Evolutionary conservation across 2,113 vertebrate species (phyloP), one percentile per base, ranked within the genome.

Genomic region (Riparia riparia): DNA sequence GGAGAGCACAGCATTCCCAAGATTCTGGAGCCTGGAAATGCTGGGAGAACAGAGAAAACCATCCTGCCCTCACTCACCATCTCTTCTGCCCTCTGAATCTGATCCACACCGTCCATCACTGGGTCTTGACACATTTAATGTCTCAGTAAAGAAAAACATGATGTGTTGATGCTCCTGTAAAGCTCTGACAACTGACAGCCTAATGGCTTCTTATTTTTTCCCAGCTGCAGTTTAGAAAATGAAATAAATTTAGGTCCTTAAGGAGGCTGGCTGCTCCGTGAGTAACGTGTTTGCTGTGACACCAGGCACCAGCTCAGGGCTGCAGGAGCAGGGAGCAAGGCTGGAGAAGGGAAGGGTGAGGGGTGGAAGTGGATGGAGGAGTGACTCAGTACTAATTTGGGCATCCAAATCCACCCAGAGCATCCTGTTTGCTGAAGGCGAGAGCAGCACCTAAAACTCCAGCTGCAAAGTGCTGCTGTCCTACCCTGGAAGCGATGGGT

Each of bases 151-250:
- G 94, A 97, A 97, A 95, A 90, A 69, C 84, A 89, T 53, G 84
- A 96, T 87, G 94, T 37, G 39, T 89, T 93, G 96, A 96, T 86
- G 95, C 78, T 79, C 90, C 95, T 77, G 81, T 82, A 96, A 96
- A 97, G 66, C 91, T 82, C 73, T 54, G 83, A 96, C 93, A 95
- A 96, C 92, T 95, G 94, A 96, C 83, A 95, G 96, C 86, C 90
- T 96, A 96, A 98, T 97, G 94, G 89, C 70, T 85, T 86, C 95
- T 94, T 96, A 94, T 96, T 97, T 97, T 87, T 94, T 91, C 94
- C 93, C 84, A 94, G 95, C 95, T 76, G 90, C 90, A 95, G 92
- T 92, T 91, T 92, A n/a, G 86, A 97, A 97, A 95, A 95, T 73
- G 77, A 98, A 97, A 93, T 96, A 96, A 96, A 85, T 91, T 96